phyloP scores from a whole-genome alignment of 2,888 invertebrate genomes.

The Acleris holmiana region DNA sequence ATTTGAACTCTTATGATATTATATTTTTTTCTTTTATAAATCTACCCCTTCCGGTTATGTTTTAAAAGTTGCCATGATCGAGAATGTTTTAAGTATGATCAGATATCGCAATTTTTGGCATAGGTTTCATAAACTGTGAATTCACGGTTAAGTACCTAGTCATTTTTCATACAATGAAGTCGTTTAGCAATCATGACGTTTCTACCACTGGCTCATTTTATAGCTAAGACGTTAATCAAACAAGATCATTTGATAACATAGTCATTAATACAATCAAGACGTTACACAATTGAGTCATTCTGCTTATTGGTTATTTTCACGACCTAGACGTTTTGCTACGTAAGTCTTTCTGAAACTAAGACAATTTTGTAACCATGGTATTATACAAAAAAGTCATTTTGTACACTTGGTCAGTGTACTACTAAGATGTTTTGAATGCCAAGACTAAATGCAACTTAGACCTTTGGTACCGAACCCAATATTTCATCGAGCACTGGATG shows the following conservation, averaged over 20 bases:
- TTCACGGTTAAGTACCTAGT: not conserved
- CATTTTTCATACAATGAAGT: too few species aligned
- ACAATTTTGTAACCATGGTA: too few species aligned
- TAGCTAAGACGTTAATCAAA: too few species aligned
- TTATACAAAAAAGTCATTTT: too few species aligned
- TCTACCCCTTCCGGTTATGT: not conserved
- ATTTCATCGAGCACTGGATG: too few species aligned
- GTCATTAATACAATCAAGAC: slow-evolving; percentile 14
- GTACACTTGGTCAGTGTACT: too few species aligned
- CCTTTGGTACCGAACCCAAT: too few species aligned
- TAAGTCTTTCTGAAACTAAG: too few species aligned
- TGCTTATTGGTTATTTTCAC: not conserved
- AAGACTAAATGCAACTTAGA: too few species aligned
- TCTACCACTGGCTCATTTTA: slow-evolving; percentile 1
- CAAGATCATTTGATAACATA: slow-evolving; percentile 2
- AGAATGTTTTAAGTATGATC: too few species aligned
- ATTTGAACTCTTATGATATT: slow-evolving; percentile 1
- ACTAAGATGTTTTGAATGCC: too few species aligned
- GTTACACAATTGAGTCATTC: slow-evolving; percentile 3
- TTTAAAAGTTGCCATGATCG: slow-evolving; percentile 1
- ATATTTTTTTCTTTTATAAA: slow-evolving; percentile 3
- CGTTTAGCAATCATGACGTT: slow-evolving; percentile 5
- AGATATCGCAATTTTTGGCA: slow-evolving; percentile 5
- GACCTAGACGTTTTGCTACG: too few species aligned
- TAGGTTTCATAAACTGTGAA: slow-evolving; percentile 7